Evolutionary conservation across 2,888 invertebrate genomes (phyloP), one percentile per base, ranked within the genome.

Genomic region (Drosophila melanosoma): DNA sequence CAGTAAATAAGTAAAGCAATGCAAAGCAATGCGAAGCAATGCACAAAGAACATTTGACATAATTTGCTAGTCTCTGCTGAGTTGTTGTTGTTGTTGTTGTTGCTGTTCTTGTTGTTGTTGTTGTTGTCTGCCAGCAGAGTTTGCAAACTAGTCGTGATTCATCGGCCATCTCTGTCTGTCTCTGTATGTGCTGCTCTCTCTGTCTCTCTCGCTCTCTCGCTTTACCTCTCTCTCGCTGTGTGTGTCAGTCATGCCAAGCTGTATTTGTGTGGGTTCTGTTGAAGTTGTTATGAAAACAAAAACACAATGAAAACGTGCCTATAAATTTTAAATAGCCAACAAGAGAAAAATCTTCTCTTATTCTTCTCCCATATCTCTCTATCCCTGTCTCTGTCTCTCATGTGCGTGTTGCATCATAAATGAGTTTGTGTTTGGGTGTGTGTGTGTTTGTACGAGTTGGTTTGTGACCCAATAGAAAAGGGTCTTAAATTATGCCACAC

Each of bases 261-360:
- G 12, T 49, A 29, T 51, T 11, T 49, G 58, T 51, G 36, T 40
- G 20, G 56, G 57, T 57, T 49, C 70, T 74, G 69, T 63, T 63
- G 61, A 59, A 63, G 76, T 79, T 74, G 70, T 68, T 81, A 69
- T 72, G 76, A 75, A 83, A 83, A 79, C 82, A 76, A 75, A 77
- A 79, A 74, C 74, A 76, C 76, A 76, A 79, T 70, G 74, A 82
- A 79, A 79, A 80, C 81, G 83, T 87, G 87, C 77, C 76, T 64
- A 84, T 87, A 84, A 82, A 87, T 87, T 81, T 87, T 87, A 80
- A 87, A 87, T 87, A 79, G 76, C 74, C 69, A 65, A 63, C 74
- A 70, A 57, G 56, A 79, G 57, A 40, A 20, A 57, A 53, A 11
- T 29, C 54, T 35, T 36, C 36, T 42, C 20, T 20, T 15, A 40